Base-by-base conservation (phyloP, 2,797 vertebrate genomes). In the Spinus pinus region DNA sequence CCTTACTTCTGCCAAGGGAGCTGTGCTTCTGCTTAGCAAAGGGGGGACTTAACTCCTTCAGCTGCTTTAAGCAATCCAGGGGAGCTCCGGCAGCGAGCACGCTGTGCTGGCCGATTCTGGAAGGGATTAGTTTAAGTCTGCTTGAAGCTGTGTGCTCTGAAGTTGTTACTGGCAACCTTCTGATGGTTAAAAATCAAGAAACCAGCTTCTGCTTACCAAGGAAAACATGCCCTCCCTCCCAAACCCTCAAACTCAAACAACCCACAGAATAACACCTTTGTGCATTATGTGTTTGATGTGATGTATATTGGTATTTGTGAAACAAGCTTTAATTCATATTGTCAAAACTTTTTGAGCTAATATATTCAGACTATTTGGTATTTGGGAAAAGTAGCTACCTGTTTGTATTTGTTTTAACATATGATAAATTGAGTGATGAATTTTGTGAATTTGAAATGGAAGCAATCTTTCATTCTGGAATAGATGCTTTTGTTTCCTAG, bases 121-220 rank as follows among this genome's bases (percentile, higher is more conserved):
- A 91, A 61, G 69, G 80, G 82, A 86, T 94, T 93, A 81, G 13
- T 74, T 90, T 86, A 78, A 86, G 70, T 85, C 84, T 81, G 2
- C 72, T 90, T 49, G 79, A 81, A 92, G 47, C 91, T 81, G 6
- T 62, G 66, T 70, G 41, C 89, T 93, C 79, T 83, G 57, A 78
- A 85, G 67, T 71, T 92, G 18, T 78, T 94, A 64, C 21, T 65
- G 64, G 69, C 62, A 91, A 61, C 46, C 35, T 79, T 81, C 58
- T 89, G 20, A 10, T 50, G 61, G 53, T 90, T 81, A 83, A 91
- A 92, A 87, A 42, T 14, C 62, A 66, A 62, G 67, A 80, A 85
- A 71, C 23, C 27, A 73, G 64, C 69, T 77, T 19, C 31, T 80
- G 51, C 62, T 77, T 77, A 71, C 75, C 39, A 47, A 88, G 61